Percentiles rank a stretch among this genome's conserved stretches.
Conservation (phyloP, 2,888 invertebrate genomes). For the Eledona agricola region DNA sequence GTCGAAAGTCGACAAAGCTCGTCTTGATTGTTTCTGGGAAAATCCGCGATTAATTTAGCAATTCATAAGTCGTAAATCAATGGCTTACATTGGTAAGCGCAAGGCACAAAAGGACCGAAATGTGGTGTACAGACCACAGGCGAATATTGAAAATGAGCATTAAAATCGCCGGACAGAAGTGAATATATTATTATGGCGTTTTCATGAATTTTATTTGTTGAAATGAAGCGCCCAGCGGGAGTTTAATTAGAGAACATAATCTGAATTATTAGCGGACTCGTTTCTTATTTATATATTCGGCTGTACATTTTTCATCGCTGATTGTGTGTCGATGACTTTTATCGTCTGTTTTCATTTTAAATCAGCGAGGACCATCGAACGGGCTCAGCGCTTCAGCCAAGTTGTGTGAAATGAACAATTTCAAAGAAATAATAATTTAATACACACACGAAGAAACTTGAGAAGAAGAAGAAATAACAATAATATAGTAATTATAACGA, state of each 20-base stretch:
- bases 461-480: too few species aligned
- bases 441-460: too few species aligned
- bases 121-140: constrained; percentile 10
- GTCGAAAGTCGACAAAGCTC: constrained; percentile 10
- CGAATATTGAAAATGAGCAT: constrained; percentile 26
- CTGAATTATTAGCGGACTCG: constrained; percentile 42
- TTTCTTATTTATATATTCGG: constrained; percentile 23
- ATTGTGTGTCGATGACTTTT: constrained; percentile 19
- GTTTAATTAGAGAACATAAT: constrained; percentile 44
- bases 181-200: constrained; percentile 31
- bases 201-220: constrained; percentile 40
- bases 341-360: constrained; percentile 25
- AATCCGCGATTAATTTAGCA: constrained; percentile 12
- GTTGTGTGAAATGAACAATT: too few species aligned
- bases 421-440: too few species aligned
- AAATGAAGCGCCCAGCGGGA: constrained; percentile 40
- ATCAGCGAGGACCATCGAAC: constrained; percentile 7
- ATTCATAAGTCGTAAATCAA: constrained; percentile 15
- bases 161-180: constrained; percentile 14
- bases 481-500: too few species aligned
- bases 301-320: constrained; percentile 17
- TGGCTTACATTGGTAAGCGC: constrained; percentile 8
- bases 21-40: constrained; percentile 13
- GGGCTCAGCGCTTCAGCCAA: too few species aligned
- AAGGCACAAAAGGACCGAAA: constrained; percentile 10